A percentile compares a stretch with the other conserved stretches of the same genome.
phyloP scores from a whole-genome alignment of 2,797 vertebrate genomes.

The Hypotaenidia okinawae region DNA sequence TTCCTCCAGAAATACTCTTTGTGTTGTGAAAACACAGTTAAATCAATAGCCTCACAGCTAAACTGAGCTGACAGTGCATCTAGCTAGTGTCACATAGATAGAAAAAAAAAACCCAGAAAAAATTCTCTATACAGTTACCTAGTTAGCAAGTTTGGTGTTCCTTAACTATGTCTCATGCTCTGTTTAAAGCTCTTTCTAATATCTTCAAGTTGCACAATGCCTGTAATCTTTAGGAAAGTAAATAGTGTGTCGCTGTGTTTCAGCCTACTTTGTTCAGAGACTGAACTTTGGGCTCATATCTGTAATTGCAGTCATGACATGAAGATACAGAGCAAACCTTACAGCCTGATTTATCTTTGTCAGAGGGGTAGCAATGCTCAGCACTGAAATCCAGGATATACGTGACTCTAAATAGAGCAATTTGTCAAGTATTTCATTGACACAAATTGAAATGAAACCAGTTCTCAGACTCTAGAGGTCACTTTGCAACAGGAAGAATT shows the following conservation, averaged over 20 bases:
- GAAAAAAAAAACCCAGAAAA: not conserved
- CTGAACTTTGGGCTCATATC: not conserved
- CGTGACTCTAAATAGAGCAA: conserved; percentile 62
- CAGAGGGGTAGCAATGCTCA: conserved; percentile 45
- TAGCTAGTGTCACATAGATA: not conserved
- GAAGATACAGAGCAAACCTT: conserved; percentile 36
- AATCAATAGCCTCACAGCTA: not conserved
- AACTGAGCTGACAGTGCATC: not conserved
- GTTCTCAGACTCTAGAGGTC: conserved; percentile 72
- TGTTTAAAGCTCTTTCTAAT: not conserved
- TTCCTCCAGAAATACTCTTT: not conserved
- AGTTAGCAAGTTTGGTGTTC: not conserved
- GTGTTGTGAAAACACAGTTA: not conserved
- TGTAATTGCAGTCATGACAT: conserved; percentile 41
- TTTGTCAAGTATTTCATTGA: conserved; percentile 75
- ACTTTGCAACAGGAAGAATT: conserved; percentile 78
- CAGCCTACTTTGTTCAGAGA: not conserved
- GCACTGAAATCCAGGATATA: conserved; percentile 63
- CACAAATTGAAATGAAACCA: conserved; percentile 77
- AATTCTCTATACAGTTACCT: not conserved
- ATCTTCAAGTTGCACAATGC: not conserved
- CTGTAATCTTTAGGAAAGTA: conserved; percentile 9
- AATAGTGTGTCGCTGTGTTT: conserved; percentile 25
- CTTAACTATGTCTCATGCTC: not conserved
- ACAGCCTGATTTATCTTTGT: conserved; percentile 68